These are phyloP conservation scores for Montipora capitata DNA, from an alignment of 92 coral and sea anemone genomes.

Conservation along the genomic window DNA sequence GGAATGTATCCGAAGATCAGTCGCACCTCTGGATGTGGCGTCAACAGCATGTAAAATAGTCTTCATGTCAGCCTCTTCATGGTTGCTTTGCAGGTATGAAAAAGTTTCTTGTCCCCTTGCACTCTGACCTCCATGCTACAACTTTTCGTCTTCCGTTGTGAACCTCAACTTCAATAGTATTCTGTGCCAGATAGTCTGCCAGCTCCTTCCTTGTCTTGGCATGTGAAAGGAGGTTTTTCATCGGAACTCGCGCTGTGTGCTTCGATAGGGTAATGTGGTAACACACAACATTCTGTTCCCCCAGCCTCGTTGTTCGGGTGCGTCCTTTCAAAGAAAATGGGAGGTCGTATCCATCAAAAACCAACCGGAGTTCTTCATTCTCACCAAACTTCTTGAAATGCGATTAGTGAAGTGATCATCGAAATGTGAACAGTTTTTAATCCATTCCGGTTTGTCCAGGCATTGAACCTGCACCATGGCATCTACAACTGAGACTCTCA, in stretches of 20 bases:
- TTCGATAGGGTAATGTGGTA: neutral
- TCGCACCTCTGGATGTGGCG: too few relatives aligned
- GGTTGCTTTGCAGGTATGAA: too few relatives aligned
- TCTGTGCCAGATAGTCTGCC: neutral
- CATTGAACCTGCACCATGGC: neutral
- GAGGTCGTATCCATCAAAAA: too few relatives aligned
- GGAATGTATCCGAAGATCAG: too few relatives aligned
- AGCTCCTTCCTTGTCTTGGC: neutral
- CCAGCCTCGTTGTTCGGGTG: too few relatives aligned
- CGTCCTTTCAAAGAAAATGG: too few relatives aligned
- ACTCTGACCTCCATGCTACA: neutral
- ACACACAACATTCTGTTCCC: neutral
- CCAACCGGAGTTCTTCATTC: neutral
- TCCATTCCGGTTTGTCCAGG: neutral
- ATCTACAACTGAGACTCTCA: constrained; percentile 3
- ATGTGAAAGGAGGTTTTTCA: neutral
- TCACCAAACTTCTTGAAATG: neutral
- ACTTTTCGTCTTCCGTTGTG: neutral
- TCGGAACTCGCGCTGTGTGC: neutral
- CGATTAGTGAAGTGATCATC: neutral
- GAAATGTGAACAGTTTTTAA: neutral
- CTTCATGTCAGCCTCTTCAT: too few relatives aligned
- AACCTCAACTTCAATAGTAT: neutral
- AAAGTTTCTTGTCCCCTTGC: too few relatives aligned
- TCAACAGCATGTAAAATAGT: too few relatives aligned